Evolutionary conservation across 2,888 invertebrate genomes (phyloP).

Genomic region (Chrysolina haemoptera): DNA sequence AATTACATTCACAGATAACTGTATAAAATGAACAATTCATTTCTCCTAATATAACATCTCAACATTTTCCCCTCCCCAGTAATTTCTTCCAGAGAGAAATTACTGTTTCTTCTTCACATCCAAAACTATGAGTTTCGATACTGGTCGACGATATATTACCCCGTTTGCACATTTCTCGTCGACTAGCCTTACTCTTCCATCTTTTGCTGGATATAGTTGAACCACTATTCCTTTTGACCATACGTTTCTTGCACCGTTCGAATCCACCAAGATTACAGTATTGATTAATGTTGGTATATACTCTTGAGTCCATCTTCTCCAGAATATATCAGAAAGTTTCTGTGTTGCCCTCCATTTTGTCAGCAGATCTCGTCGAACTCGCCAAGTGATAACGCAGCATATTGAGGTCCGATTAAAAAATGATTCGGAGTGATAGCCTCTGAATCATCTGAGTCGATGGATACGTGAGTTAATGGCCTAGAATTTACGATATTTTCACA

Average conservation of each 20-base stretch:
- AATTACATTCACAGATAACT: no score
- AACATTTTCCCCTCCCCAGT: not conserved
- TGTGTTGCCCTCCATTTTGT: slow-evolving; percentile 27
- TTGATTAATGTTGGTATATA: not conserved
- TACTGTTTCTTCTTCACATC: not conserved
- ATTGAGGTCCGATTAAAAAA: slow-evolving; percentile 21
- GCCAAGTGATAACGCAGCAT: not conserved
- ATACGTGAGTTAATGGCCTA: slow-evolving; percentile 15
- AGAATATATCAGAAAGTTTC: not conserved
- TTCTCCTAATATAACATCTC: no score
- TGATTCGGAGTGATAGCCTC: slow-evolving; percentile 15
- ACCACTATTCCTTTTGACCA: not conserved
- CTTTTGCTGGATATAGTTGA: not conserved
- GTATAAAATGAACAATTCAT: no score
- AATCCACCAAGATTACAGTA: not conserved
- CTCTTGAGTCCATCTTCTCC: not conserved
- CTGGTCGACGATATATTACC: not conserved
- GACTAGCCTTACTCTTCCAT: not conserved
- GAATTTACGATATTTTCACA: not conserved
- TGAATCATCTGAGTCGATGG: slow-evolving; percentile 20
- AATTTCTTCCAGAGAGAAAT: not conserved
- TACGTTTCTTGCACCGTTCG: not conserved
- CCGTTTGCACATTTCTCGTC: not conserved
- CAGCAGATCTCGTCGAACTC: not conserved
- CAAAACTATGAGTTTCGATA: not conserved